Base-by-base conservation (phyloP, 2,888 invertebrate species). In the Frankliniella fusca region DNA sequence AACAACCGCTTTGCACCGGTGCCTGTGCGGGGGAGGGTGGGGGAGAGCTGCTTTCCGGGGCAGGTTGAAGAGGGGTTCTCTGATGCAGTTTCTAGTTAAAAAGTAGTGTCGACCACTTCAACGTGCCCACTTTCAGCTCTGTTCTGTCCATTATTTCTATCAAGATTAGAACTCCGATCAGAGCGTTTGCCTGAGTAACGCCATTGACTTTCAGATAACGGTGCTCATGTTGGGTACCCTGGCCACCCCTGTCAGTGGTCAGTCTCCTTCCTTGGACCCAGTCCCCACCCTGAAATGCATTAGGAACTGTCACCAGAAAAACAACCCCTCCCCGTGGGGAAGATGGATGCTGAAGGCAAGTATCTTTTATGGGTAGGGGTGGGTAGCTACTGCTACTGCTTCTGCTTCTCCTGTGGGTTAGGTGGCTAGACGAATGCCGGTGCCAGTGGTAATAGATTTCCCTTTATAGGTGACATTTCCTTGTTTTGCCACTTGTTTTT, bases 271-370 rank as follows among this genome's bases (percentile, higher is more conserved):
- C 20, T 54, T 20, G 15, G 7, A 10, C 61, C 18, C 61, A 11
- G 70, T 27, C 70, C 70, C 70, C 70, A 27, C 70, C 70, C 70
- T 76, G 70, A 76, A 27, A 76, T 76, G 70, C 70, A 27, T 27
- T 23, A 76, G 70, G 38, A 76, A 23, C 70, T 76, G 70, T 76
- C 70, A 76, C 70, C 27, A 23, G 27, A 76, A 76, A 76, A 10
- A 27, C 70, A 1, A 23, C 70, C 70, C 27, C 70, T 76, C 12
- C 70, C 70, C 23, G 27, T 12, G 70, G 70, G 70, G 70, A 76
- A 76, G 70, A 76, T 76, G 70, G 70, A 76, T 23, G 27, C n/a
- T n/a, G 70, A 76, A 23, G 70, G 70, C 70, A 27, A 76, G 70
- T 76, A 76, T 27, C 12, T 76, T 10, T 23, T 5, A 27, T 18